Percentiles rank a stretch among this genome's conserved stretches.
These are phyloP conservation scores for Priocnemis perturbator DNA, from an alignment of 2,888 invertebrate genomes.

Conservation along the genomic window DNA sequence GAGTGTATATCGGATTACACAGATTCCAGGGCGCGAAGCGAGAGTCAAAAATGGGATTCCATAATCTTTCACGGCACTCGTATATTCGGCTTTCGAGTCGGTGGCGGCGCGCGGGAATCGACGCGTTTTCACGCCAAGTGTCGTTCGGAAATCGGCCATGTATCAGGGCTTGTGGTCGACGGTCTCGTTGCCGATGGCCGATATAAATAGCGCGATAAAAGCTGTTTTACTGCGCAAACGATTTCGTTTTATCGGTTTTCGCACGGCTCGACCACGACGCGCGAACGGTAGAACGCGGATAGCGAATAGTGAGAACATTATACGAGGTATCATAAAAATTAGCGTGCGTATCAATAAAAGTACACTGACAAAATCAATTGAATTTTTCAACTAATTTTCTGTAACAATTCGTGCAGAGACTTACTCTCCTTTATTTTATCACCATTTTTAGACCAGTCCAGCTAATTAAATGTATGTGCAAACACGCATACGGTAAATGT, in stretches of 20 bases:
- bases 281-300: slow-evolving; percentile 22
- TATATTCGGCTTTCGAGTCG: not conserved
- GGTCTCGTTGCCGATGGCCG: slow-evolving; percentile 25
- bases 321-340: not conserved
- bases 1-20: too few relatives aligned
- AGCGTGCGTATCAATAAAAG: too few relatives aligned
- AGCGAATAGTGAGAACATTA: slow-evolving; percentile 29
- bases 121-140: slow-evolving; percentile 6
- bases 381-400: too few relatives aligned
- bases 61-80: too few relatives aligned
- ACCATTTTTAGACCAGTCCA: too few relatives aligned
- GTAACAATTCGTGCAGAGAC: too few relatives aligned
- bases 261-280: slow-evolving; percentile 29
- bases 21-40: too few relatives aligned
- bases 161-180: slow-evolving; percentile 25
- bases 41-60: too few relatives aligned
- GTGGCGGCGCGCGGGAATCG: not conserved
- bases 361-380: too few relatives aligned
- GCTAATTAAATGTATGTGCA: not conserved
- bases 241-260: slow-evolving; percentile 57
- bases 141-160: slow-evolving; percentile 12
- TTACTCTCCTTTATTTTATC: too few relatives aligned
- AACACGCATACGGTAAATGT: not conserved
- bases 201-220: slow-evolving; percentile 53
- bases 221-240: slow-evolving; percentile 56